Base-by-base conservation (phyloP, 2,797 vertebrate genomes). In the Clarias platycephalus region DNA sequence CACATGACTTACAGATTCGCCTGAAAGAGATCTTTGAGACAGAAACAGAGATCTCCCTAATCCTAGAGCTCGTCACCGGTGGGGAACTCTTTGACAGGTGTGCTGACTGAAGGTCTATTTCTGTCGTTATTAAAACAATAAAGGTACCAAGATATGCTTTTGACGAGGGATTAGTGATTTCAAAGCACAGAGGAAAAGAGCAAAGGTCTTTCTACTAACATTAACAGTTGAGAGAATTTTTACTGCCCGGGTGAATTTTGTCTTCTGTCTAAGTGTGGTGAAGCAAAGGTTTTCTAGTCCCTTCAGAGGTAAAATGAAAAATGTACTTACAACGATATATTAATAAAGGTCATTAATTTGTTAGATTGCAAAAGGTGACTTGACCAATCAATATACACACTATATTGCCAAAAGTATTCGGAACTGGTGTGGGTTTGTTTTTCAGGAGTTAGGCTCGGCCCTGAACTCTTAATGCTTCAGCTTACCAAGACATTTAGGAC, bases 11-110 rank as follows among this genome's bases (percentile, higher is more conserved):
- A 3, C 91, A 97, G 97, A 97, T 97, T 90, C 96, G 96, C 87
- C 94, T 97, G 91, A 97, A 97, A 92, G 97, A 97, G 90, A 97
- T 97, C 87, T 97, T 97, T 37, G 97, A 98, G 92, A 96, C 96
- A 0, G 94, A 96, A 88, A 93, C 93, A 0, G 95, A 97, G 91
- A 97, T 97, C 24, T 91, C 92, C 3, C 93, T 98, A 28, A 92
- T 97, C 64, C 91, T 97, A 89, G 97, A 97, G 92, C 92, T 97
- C 91, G 97, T 97, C 89, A 97, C 96, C 0, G 97, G 97, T 68
- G 97, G 96, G 49, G 97, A 98, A 53, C 95, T 97, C 80, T 98
- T 97, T 4, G 97, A 98, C 94, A 96, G 97, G 97, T 97, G 83
- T 66, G 76, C 76, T 49, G 20, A 60, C 10, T n/a, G 20, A 37